Evolutionary conservation across 2,888 invertebrate genomes (phyloP).

Genomic region (Lampropteryx suffumata): DNA sequence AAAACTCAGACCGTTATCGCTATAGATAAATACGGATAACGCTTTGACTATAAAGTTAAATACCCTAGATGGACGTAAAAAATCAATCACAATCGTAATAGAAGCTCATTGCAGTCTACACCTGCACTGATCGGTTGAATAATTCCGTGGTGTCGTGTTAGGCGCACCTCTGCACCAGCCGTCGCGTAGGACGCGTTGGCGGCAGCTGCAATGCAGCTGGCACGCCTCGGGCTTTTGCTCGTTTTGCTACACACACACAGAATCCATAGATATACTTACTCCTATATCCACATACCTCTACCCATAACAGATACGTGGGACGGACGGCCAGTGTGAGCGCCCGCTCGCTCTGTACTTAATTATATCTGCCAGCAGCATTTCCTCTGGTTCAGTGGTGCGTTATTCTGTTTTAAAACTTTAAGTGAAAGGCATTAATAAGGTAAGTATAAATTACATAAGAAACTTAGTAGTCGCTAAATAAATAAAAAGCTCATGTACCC

Average conservation of each 20-base stretch:
- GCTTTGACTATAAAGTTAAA: no score
- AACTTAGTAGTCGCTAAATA: no score
- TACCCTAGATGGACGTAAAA: neutral
- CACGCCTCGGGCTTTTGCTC: slow-evolving; percentile 62
- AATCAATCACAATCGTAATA: slow-evolving; percentile 1
- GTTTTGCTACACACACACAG: slow-evolving; percentile 54
- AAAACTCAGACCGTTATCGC: no score
- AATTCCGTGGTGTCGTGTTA: slow-evolving; percentile 49
- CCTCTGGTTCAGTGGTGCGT: slow-evolving; percentile 22
- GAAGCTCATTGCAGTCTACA: slow-evolving; percentile 24
- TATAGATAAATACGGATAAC: no score
- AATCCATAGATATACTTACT: slow-evolving; percentile 25
- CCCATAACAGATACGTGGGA: slow-evolving; percentile 32
- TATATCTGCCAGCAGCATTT: slow-evolving; percentile 28
- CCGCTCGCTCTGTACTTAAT: slow-evolving; percentile 30
- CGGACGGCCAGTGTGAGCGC: slow-evolving; percentile 25
- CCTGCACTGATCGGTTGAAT: slow-evolving; percentile 59
- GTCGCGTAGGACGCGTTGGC: slow-evolving; percentile 38
- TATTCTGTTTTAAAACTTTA: slow-evolving; percentile 11
- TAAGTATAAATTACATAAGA: no score
- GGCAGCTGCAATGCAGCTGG: slow-evolving; percentile 78
- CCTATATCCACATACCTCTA: slow-evolving; percentile 9
- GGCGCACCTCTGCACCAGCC: slow-evolving; percentile 41
- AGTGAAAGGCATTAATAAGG: neutral
- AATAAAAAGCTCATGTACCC: no score